Percentiles rank a stretch among this genome's conserved stretches.
Evolutionary conservation across 37 sponge, comb jelly and placozoan species (phyloP).

Genomic region (Crambe crambe): DNA sequence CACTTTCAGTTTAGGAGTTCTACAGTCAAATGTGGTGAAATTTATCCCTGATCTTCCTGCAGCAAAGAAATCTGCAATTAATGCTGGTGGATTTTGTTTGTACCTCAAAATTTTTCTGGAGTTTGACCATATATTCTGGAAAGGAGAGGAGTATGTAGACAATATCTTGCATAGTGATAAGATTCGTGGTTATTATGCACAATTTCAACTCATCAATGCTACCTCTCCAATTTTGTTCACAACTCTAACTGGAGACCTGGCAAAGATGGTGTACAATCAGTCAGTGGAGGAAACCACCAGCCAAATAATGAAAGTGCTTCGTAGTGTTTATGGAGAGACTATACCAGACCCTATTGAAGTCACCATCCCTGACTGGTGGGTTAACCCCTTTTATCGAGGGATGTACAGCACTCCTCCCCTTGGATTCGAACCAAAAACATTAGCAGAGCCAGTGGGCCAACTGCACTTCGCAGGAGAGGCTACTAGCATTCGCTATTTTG

Average conservation of each 20-base stretch:
- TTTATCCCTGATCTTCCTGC: slow-evolving; percentile 47
- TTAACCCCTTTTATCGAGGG: slow-evolving; percentile 55
- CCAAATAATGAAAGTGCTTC: slow-evolving; percentile 43
- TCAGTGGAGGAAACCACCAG: slow-evolving; percentile 9
- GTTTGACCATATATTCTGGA: slow-evolving; percentile 28
- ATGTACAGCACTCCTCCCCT: slow-evolving; percentile 36
- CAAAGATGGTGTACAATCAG: slow-evolving; percentile 25
- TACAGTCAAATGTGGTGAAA: slow-evolving; percentile 18
- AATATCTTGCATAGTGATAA: not conserved
- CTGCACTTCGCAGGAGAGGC: slow-evolving; percentile 77
- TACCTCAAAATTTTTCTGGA: slow-evolving; percentile 51
- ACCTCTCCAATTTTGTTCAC: slow-evolving; percentile 20
- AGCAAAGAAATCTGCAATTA: slow-evolving; percentile 33
- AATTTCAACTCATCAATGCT: slow-evolving; percentile 16
- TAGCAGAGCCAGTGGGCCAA: slow-evolving; percentile 28
- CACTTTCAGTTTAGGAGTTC: slow-evolving; percentile 70
- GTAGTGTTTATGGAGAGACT: slow-evolving; percentile 33
- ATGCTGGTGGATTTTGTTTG: not conserved
- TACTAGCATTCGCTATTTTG: slow-evolving; percentile 14
- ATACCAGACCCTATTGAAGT: slow-evolving; percentile 29
- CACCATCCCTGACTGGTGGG: slow-evolving; percentile 47
- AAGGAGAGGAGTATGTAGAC: not conserved
- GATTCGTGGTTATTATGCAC: slow-evolving; percentile 33
- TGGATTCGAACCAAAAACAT: not conserved
- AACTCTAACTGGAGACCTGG: slow-evolving; percentile 41